Conservation (phyloP, 2,113 vertebrate species). For the Pseudorhombus dupliciocellatus region DNA sequence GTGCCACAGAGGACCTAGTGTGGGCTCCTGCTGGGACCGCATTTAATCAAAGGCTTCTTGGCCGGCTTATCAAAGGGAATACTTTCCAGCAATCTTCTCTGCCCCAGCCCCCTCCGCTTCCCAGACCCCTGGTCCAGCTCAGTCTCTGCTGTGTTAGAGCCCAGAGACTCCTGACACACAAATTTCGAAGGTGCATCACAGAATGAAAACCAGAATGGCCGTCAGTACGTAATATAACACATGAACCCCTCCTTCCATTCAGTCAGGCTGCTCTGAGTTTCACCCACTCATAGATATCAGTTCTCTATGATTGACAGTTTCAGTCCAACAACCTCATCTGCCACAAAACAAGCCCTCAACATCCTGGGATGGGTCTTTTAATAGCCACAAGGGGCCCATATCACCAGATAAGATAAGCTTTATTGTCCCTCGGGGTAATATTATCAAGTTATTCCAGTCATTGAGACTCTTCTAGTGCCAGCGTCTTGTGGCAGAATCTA, state of each 20-base stretch:
- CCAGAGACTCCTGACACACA: constrained; percentile 29
- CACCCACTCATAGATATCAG: not conserved
- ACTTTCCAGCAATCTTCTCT: constrained; percentile 78
- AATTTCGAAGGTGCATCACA: constrained; percentile 13
- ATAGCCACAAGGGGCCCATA: constrained; percentile 44
- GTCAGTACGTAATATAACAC: not conserved
- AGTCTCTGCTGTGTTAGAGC: constrained; percentile 48
- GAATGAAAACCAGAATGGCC: not conserved
- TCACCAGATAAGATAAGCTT: constrained; percentile 56
- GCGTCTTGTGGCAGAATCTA: constrained; percentile 43
- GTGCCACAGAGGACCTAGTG: constrained; percentile 79
- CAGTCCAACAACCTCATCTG: not conserved
- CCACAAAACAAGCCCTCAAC: constrained; percentile 22
- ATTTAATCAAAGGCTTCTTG: constrained; percentile 77
- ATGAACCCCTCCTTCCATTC: not conserved
- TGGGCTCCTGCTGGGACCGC: constrained; percentile 71
- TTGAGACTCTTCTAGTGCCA: constrained; percentile 57
- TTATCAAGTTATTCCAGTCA: constrained; percentile 53
- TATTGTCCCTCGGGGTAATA: constrained; percentile 58
- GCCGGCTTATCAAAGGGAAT: constrained; percentile 80
- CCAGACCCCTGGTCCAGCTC: constrained; percentile 48
- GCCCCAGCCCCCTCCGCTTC: constrained; percentile 55
- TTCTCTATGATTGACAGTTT: not conserved
- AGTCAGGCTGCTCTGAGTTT: not conserved
- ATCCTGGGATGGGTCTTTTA: constrained; percentile 42